phyloP scores from a whole-genome alignment of 2,113 vertebrate species.

The Tenrec ecaudatus region DNA sequence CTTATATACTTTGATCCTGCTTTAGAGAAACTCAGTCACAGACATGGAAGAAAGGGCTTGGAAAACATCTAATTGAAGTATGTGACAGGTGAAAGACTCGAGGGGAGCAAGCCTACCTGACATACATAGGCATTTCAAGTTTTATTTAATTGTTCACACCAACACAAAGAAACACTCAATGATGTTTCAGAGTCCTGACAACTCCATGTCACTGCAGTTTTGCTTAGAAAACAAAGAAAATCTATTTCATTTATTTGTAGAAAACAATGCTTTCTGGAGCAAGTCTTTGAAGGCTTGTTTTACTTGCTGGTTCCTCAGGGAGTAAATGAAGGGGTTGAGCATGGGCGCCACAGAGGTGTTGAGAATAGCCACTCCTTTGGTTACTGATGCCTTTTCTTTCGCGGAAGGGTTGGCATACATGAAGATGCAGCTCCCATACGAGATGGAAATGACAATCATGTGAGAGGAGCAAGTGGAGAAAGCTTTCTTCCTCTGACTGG shows the following conservation, averaged over 20 bases:
- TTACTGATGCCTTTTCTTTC: slow-evolving; percentile 72
- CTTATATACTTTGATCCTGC: neutral
- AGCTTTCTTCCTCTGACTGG: slow-evolving; percentile 75
- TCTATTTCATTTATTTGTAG: slow-evolving; percentile 13
- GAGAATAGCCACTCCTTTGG: slow-evolving; percentile 72
- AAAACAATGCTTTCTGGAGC: slow-evolving; percentile 44
- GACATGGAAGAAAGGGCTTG: neutral
- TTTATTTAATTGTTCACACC: neutral
- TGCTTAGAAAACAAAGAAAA: neutral
- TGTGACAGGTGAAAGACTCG: neutral
- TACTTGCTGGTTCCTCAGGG: slow-evolving; percentile 72
- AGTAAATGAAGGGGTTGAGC: slow-evolving; percentile 72
- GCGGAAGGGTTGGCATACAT: slow-evolving; percentile 76
- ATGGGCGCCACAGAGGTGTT: slow-evolving; percentile 68
- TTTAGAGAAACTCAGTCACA: neutral
- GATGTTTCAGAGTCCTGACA: neutral
- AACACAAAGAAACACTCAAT: too few relatives aligned
- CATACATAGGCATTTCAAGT: neutral
- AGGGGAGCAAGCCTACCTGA: neutral
- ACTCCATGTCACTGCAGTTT: too few relatives aligned
- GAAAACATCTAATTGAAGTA: neutral
- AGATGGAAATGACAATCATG: slow-evolving; percentile 80
- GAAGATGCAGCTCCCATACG: slow-evolving; percentile 77
- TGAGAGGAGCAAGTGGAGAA: slow-evolving; percentile 82
- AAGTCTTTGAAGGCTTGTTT: slow-evolving; percentile 69